Conservation (phyloP, 1,140 invertebrate genomes). For the Camponotus floridanus region DNA sequence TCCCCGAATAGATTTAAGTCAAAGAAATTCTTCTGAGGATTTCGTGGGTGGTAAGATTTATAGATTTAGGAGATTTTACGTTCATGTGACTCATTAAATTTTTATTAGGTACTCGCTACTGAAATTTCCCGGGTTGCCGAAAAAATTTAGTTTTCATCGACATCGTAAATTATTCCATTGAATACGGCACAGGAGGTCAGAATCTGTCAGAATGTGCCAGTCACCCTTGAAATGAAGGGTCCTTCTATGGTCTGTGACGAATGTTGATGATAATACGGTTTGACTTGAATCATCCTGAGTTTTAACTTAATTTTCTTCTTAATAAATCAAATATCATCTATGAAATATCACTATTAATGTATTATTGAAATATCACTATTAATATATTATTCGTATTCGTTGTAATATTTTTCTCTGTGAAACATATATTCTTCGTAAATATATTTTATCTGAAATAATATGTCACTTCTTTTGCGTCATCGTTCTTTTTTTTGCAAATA, state of each 20-base stretch:
- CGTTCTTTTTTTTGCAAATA: background rate
- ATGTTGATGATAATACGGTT: background rate
- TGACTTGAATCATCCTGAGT: background rate
- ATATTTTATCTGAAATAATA: background rate
- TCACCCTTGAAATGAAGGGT: constrained; percentile 5
- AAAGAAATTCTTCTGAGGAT: background rate
- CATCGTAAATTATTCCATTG: constrained; percentile 19
- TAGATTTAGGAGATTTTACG: background rate
- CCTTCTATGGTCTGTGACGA: background rate
- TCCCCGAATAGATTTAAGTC: background rate
- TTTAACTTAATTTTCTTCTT: background rate
- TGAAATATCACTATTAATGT: background rate
- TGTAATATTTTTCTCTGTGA: background rate
- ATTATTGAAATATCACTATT: background rate
- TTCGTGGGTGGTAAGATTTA: background rate
- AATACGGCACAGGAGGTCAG: background rate
- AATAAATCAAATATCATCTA: background rate
- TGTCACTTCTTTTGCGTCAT: background rate
- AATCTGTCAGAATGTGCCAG: background rate
- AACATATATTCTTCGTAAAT: background rate
- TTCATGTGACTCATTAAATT: background rate
- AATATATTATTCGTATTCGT: too few relatives aligned
- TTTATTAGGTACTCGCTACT: background rate
- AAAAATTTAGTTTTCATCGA: constrained; percentile 23
- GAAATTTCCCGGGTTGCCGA: background rate